Base-by-base conservation (phyloP, 1,140 invertebrate genomes). In the Listronotus oregonensis region DNA sequence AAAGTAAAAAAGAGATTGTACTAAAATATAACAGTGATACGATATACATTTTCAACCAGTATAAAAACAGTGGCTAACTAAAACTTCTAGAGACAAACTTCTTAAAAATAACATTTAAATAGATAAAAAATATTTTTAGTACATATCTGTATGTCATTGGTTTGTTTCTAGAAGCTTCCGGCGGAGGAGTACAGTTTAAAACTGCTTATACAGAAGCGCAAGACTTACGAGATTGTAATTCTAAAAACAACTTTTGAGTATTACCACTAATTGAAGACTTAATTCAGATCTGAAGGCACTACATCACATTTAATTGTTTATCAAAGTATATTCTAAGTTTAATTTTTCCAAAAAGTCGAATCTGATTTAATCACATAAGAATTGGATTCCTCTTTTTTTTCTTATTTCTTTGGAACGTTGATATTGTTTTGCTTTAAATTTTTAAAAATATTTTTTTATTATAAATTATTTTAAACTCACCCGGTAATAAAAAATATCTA, bases 1-100 rank as follows among this genome's bases (percentile, higher is more conserved):
- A 66, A 66, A 66, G 64, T 66, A 59, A 51, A 66, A 66, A 31
- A 51, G 49, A 64, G 52, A 64, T 66, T 66, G 64, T 66, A 66
- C 64, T 66, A 57, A 57, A 56, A 56, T 64, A 50, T 49, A 61
- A 61, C 58, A 61, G 43, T 49, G 17, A 50, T 40, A 51, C 37
- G 46, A 49, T 49, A 55, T n/a, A 54, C 39, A 42, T 40, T 55
- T 55, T 34, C 37, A 55, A 17, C 17, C 14, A 37, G 14, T 37
- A 14, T n/a, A 54, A 54, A 31, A 32, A 37, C 18, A 12, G 18
- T 11, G 27, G 4, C 4, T 12, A 3, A 51, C 4, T 12, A 27
- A n/a, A 51, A 27, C 49, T 9, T 51, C 18, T 56, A 56, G 34
- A 43, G 4, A 56, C 9, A 11, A n/a, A 56, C 11, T n/a, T 11